A percentile compares a stretch with the other conserved stretches of the same genome.
Conservation (phyloP, 1,140 invertebrate species). For the Babylonia areolata region DNA sequence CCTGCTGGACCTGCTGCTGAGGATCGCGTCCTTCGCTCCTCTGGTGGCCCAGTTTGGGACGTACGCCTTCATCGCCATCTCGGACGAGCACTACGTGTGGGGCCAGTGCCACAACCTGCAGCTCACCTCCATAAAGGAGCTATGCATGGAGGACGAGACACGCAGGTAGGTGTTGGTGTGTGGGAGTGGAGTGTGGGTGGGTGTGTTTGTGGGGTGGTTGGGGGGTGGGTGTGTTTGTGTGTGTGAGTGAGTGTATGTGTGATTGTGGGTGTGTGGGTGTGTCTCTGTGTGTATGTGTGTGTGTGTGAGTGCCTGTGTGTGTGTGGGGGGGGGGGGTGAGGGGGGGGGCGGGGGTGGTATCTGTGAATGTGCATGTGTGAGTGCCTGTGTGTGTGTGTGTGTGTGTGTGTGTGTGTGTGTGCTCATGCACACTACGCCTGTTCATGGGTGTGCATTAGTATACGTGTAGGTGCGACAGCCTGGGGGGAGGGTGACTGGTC, state of each 20-base stretch:
- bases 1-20: conserved; percentile 64
- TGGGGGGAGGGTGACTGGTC: no score
- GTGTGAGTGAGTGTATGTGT: not conserved
- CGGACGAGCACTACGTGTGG: conserved; percentile 63
- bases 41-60: conserved; percentile 67
- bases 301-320: no score
- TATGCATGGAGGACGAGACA: conserved; percentile 5
- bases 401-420: no score
- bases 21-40: conserved; percentile 61
- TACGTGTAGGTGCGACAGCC: no score
- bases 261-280: not conserved
- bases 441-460: no score
- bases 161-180: not conserved
- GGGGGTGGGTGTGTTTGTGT: no score
- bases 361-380: no score
- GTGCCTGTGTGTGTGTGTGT: no score
- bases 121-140: not conserved
- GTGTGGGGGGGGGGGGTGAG: no score
- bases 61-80: conserved; percentile 67
- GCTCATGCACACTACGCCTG: no score
- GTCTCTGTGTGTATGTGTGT: not conserved
- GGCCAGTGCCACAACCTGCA: conserved; percentile 51
- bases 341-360: no score
- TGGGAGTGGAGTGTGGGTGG: not conserved
- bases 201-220: not conserved